Percentiles rank a stretch among this genome's conserved stretches.
These are phyloP conservation scores for Galerucella pusilla DNA, from an alignment of 2,888 invertebrate species.

Conservation along the genomic window DNA sequence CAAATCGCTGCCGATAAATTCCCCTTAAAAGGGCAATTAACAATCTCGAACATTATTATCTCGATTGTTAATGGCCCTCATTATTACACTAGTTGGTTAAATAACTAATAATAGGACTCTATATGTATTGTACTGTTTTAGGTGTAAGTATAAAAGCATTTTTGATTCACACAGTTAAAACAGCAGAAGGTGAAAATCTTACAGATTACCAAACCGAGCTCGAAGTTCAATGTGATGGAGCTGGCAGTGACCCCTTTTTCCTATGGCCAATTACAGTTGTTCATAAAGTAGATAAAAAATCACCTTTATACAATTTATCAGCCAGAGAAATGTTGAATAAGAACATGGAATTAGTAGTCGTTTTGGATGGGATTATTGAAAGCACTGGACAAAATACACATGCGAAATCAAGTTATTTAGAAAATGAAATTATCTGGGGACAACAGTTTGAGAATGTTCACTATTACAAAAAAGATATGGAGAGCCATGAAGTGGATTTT, in stretches of 20 bases:
- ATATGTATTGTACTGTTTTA: conserved; percentile 18
- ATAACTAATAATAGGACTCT: neutral
- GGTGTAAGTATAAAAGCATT: conserved; percentile 86
- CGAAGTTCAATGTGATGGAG: conserved; percentile 73
- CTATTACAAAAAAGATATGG: conserved; percentile 75
- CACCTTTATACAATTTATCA: conserved; percentile 89
- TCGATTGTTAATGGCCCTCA: too few species aligned
- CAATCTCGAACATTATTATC: too few species aligned
- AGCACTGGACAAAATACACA: conserved; percentile 79
- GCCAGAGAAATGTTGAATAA: conserved; percentile 83
- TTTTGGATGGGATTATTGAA: conserved; percentile 90
- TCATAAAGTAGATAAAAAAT: conserved; percentile 85
- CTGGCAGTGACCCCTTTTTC: conserved; percentile 89
- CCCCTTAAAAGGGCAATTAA: too few species aligned
- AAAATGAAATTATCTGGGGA: conserved; percentile 87
- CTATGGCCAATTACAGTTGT: conserved; percentile 96
- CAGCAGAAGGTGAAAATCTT: conserved; percentile 83
- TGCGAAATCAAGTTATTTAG: conserved; percentile 84
- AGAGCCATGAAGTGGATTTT: conserved; percentile 88
- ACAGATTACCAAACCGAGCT: conserved; percentile 77
- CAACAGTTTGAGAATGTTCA: conserved; percentile 86
- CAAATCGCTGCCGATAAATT: too few species aligned
- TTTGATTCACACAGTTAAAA: conserved; percentile 78
- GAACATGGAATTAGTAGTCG: conserved; percentile 87
- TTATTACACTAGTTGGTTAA: neutral